Conservation (phyloP, 2,888 invertebrate genomes). For the Tridacna crocea region DNA sequence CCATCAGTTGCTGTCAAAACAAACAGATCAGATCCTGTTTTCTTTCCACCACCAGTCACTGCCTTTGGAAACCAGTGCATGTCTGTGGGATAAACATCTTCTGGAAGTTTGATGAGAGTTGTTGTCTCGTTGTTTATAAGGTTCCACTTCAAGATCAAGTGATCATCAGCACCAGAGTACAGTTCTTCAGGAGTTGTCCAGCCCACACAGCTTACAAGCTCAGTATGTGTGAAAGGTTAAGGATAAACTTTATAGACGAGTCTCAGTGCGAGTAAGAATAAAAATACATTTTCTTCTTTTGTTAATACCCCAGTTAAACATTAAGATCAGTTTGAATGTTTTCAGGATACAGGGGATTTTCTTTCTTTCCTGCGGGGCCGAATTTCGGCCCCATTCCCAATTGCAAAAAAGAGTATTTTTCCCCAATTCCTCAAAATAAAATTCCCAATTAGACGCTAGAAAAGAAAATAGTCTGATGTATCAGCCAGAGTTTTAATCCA, state of each 20-base stretch:
- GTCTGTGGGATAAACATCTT: slow-evolving; percentile 94
- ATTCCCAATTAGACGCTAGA: too few species aligned
- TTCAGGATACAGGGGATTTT: too few species aligned
- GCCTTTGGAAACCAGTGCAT: slow-evolving; percentile 94
- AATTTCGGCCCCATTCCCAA: too few species aligned
- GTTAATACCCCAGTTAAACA: too few species aligned
- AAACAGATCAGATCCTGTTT: slow-evolving; percentile 90
- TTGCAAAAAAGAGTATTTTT: too few species aligned
- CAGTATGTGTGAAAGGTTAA: slow-evolving; percentile 84
- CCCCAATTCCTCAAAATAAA: too few species aligned
- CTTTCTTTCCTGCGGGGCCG: too few species aligned
- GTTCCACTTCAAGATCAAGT: slow-evolving; percentile 95
- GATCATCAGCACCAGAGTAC: slow-evolving; percentile 97
- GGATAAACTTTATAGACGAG: slow-evolving; percentile 35
- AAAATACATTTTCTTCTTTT: too few species aligned
- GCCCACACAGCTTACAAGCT: slow-evolving; percentile 94
- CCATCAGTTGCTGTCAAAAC: slow-evolving; percentile 95
- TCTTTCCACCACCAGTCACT: slow-evolving; percentile 82
- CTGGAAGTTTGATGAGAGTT: slow-evolving; percentile 90
- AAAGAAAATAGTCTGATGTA: too few species aligned
- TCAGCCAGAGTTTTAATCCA: too few species aligned
- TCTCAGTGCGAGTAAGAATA: too few species aligned
- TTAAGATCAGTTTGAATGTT: too few species aligned
- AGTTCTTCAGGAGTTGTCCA: slow-evolving; percentile 98
- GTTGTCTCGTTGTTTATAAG: slow-evolving; percentile 91